Evolutionary conservation across 2,888 invertebrate species (phyloP).

Genomic region (Muschampia plurimacula): DNA sequence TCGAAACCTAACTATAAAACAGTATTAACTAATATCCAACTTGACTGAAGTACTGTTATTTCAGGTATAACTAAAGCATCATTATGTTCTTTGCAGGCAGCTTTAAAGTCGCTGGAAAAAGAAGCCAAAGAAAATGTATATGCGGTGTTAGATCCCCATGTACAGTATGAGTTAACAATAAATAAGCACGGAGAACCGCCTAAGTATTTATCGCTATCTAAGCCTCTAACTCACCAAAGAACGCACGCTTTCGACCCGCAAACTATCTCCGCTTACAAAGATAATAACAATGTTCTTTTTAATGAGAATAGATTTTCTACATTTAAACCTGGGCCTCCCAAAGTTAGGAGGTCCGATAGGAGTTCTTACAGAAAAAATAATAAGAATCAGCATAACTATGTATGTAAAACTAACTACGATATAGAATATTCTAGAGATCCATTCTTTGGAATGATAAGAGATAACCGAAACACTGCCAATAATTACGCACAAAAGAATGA

Average conservation of each 20-base stretch:
- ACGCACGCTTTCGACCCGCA: conserved; percentile 74
- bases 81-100: conserved; percentile 65
- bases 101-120: conserved; percentile 79
- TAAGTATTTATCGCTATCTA: conserved; percentile 81
- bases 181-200: conserved; percentile 83
- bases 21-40: too few species aligned
- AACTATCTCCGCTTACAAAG: conserved; percentile 62
- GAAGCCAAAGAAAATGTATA: conserved; percentile 86
- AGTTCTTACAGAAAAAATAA: conserved; percentile 58
- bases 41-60: too few species aligned
- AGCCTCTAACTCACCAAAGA: conserved; percentile 83
- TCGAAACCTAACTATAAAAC: too few species aligned
- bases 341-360: conserved; percentile 67
- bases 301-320: conserved; percentile 64
- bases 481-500: conserved; percentile 36
- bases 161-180: conserved; percentile 84
- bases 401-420: conserved; percentile 72
- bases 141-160: conserved; percentile 83
- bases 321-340: conserved; percentile 66
- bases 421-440: conserved; percentile 77
- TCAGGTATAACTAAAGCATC: not conserved
- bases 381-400: conserved; percentile 57
- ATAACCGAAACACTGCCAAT: conserved; percentile 47
- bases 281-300: conserved; percentile 64
- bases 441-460: conserved; percentile 63